These are phyloP conservation scores for Apomyelois bistriatella DNA, from an alignment of 2,888 invertebrate species.

Conservation along the genomic window DNA sequence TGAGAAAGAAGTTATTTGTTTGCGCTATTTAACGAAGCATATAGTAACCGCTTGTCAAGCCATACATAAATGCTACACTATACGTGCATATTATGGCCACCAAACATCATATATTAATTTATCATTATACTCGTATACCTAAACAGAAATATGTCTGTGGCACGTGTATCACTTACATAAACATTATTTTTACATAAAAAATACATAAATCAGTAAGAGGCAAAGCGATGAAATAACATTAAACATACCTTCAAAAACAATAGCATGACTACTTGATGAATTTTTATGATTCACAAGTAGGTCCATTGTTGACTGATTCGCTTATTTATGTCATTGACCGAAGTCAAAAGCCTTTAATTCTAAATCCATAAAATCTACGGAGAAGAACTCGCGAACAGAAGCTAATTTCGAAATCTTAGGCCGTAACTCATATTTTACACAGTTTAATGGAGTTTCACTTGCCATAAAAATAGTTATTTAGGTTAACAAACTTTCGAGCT, in stretches of 20 bases:
- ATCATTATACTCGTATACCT: background rate
- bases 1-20: too few relatives aligned
- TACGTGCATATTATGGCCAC: too few relatives aligned
- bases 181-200: constrained; percentile 1
- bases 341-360: background rate
- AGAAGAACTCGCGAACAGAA: background rate
- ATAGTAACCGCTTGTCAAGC: background rate
- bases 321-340: background rate
- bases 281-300: background rate
- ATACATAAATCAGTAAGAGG: constrained; percentile 2
- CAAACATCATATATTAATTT: too few relatives aligned
- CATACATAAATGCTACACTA: background rate
- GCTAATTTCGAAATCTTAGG: background rate
- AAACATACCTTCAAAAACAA: background rate
- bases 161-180: background rate
- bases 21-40: too few relatives aligned
- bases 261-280: background rate
- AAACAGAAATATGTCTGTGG: background rate
- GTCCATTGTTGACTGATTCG: background rate
- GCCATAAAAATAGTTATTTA: constrained; percentile 7
- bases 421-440: background rate
- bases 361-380: background rate
- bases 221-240: background rate
- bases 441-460: background rate
- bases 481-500: constrained; percentile 6